Percentiles rank a stretch among this genome's conserved stretches.
Conservation (phyloP, 2,113 vertebrate species). For the Tautogolabrus adspersus region DNA sequence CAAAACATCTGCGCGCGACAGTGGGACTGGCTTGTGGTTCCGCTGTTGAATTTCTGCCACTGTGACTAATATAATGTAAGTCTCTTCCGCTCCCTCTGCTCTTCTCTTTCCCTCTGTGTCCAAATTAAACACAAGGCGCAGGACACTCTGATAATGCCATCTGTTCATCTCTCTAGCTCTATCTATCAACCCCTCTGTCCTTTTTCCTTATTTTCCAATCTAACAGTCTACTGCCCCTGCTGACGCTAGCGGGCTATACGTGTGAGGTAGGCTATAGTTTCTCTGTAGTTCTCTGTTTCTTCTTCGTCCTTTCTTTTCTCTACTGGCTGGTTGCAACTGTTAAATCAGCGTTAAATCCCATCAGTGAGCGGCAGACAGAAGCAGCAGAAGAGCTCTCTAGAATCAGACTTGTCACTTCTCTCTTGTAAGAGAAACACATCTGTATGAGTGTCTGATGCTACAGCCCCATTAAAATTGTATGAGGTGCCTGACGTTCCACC, state of each 20-base stretch:
- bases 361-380: slow-evolving; percentile 40
- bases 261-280: slow-evolving; percentile 33
- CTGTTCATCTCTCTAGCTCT: slow-evolving; percentile 66
- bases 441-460: slow-evolving; percentile 45
- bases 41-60: slow-evolving; percentile 40
- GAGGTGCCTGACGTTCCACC: slow-evolving; percentile 33
- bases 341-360: slow-evolving; percentile 64
- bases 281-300: slow-evolving; percentile 17
- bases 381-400: slow-evolving; percentile 19
- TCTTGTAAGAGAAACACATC: slow-evolving; percentile 44
- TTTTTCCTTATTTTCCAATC: slow-evolving; percentile 60
- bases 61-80: slow-evolving; percentile 53
- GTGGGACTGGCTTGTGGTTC: slow-evolving; percentile 44
- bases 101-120: slow-evolving; percentile 55
- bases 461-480: slow-evolving; percentile 46
- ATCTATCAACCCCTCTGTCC: slow-evolving; percentile 39
- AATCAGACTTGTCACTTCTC: slow-evolving; percentile 27
- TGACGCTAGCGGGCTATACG: slow-evolving; percentile 14
- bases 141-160: slow-evolving; percentile 76
- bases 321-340: slow-evolving; percentile 28
- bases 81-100: slow-evolving; percentile 28
- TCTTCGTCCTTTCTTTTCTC: slow-evolving; percentile 30
- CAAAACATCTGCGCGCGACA: slow-evolving; percentile 52
- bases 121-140: slow-evolving; percentile 79
- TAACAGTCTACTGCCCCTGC: slow-evolving; percentile 41